A percentile compares a stretch with the other conserved stretches of the same genome.
Conservation (phyloP, 2,113 vertebrate species). For the Callaeas wilsoni region DNA sequence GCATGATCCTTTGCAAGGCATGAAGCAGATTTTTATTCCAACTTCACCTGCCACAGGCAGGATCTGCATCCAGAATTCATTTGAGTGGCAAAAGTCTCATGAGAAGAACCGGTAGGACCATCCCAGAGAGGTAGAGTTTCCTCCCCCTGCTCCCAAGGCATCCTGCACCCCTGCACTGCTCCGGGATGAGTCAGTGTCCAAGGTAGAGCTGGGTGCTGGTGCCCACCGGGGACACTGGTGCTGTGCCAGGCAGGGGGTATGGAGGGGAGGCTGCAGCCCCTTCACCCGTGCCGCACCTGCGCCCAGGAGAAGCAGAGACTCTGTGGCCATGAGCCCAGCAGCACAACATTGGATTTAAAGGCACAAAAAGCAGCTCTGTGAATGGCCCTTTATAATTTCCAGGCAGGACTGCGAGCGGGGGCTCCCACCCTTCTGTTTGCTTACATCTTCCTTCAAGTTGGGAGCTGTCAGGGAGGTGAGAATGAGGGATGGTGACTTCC, state of each 20-base stretch:
- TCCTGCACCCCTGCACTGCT: neutral
- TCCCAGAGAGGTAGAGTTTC: neutral
- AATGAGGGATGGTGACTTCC: neutral
- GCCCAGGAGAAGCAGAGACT: neutral
- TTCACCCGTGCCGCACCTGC: neutral
- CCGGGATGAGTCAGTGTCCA: fast-evolving
- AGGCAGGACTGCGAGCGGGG: fast-evolving
- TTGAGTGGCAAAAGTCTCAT: neutral
- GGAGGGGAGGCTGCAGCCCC: neutral
- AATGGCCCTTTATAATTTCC: neutral
- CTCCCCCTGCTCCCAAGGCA: neutral
- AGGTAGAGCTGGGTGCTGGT: neutral
- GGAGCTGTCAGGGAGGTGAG: constrained; percentile 9
- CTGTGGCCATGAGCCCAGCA: neutral
- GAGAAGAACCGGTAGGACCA: neutral
- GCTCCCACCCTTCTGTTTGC: neutral
- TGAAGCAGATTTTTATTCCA: neutral
- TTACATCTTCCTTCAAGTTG: neutral
- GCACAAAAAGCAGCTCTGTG: neutral
- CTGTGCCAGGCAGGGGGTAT: neutral
- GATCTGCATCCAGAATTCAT: neutral
- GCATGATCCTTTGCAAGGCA: fast-evolving
- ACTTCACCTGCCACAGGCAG: neutral
- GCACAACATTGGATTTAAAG: neutral
- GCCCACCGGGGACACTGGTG: neutral